These are phyloP conservation scores for Jacana jacana DNA, from an alignment of 2,113 vertebrate genomes.

Conservation along the genomic window DNA sequence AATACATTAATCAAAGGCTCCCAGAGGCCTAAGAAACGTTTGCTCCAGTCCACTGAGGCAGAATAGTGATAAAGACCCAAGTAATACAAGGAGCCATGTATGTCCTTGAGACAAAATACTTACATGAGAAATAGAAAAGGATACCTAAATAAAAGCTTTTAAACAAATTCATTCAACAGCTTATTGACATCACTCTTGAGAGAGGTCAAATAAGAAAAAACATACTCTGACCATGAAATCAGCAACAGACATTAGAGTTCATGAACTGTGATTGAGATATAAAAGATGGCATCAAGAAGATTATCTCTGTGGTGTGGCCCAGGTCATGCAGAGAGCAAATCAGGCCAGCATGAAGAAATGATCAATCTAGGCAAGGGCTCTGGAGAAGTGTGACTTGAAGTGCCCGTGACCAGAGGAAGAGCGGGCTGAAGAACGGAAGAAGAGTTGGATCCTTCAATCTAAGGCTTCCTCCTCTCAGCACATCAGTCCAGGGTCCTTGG, in stretches of 20 bases:
- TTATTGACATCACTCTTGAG: not conserved
- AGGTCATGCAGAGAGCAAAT: not conserved
- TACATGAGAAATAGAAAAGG: not conserved
- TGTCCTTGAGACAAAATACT: not conserved
- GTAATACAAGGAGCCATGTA: not conserved
- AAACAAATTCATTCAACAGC: not conserved
- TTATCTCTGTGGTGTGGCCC: not conserved
- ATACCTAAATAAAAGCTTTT: not conserved
- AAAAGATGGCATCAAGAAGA: not conserved
- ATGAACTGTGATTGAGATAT: not conserved
- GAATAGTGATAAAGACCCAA: not conserved
- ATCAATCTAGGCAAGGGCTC: not conserved
- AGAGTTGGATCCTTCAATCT: not conserved
- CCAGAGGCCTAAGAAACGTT: not conserved
- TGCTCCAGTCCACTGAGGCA: not conserved
- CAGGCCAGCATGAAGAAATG: not conserved
- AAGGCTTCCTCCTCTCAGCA: not conserved
- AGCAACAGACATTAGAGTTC: not conserved
- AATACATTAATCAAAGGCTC: constrained; percentile 15
- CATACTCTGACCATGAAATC: not conserved
- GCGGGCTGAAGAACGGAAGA: not conserved
- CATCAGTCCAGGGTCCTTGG: accelerated
- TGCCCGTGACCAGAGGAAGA: not conserved
- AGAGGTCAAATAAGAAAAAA: not conserved
- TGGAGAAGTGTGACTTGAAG: not conserved